Percentiles rank a stretch among this genome's conserved stretches.
phyloP scores from a whole-genome alignment of 2,888 invertebrate species.

The Acanthosepion lycidas region DNA sequence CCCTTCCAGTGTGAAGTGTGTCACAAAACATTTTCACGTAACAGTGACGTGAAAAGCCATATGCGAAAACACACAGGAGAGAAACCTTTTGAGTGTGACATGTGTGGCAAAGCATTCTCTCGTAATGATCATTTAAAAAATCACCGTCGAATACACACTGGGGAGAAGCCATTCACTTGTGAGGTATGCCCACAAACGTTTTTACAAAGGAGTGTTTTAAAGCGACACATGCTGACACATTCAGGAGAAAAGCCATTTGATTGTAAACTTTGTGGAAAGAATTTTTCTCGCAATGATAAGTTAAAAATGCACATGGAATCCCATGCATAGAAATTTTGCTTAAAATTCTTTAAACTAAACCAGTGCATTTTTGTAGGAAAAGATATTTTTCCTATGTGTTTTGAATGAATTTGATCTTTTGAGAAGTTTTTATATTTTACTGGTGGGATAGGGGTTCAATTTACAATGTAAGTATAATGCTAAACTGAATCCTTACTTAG shows the following conservation, averaged over 20 bases:
- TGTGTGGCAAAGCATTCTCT: slow-evolving; percentile 24
- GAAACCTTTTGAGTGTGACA: slow-evolving; percentile 8
- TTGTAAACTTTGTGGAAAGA: slow-evolving; percentile 38
- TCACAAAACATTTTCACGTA: neutral
- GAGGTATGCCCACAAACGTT: slow-evolving; percentile 16
- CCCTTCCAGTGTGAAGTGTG: neutral
- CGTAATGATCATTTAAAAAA: slow-evolving; percentile 11
- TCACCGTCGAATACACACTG: neutral
- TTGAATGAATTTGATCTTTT: too few relatives aligned
- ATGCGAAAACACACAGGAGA: neutral
- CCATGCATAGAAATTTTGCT: neutral
- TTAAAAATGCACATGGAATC: neutral
- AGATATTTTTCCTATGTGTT: too few relatives aligned
- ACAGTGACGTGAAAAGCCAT: neutral
- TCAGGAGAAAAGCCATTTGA: slow-evolving; percentile 15
- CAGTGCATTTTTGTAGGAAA: too few relatives aligned
- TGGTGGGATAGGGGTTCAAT: too few relatives aligned
- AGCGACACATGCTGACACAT: neutral
- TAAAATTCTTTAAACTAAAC: too few relatives aligned
- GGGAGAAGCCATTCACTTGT: neutral
- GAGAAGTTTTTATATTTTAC: too few relatives aligned
- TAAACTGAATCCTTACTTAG: too few relatives aligned
- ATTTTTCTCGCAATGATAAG: neutral
- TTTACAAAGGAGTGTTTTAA: neutral
- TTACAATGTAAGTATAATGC: too few relatives aligned